These are phyloP conservation scores for Otocyon megalotis DNA, from an alignment of 2,113 vertebrate genomes.

Conservation along the genomic window DNA sequence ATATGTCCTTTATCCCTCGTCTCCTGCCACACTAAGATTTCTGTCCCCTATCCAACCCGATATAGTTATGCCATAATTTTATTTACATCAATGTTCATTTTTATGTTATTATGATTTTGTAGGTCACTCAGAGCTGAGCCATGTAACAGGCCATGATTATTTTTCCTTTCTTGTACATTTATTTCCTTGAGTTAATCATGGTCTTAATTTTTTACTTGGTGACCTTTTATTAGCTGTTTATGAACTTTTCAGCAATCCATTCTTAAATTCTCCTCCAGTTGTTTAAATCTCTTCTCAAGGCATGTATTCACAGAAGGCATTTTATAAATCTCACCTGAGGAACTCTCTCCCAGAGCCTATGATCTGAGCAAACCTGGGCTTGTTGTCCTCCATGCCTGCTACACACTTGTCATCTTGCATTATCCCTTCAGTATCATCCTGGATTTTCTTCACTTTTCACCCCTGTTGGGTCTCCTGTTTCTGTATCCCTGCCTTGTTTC, in stretches of 20 bases:
- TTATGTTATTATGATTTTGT: not conserved
- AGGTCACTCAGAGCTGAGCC: not conserved
- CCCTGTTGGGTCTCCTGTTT: not conserved
- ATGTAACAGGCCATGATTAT: not conserved
- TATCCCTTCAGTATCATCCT: not conserved
- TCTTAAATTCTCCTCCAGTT: not conserved
- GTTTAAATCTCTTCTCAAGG: not conserved
- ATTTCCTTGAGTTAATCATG: not conserved
- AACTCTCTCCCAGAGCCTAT: not conserved
- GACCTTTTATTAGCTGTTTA: not conserved
- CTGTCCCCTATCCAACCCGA: not conserved
- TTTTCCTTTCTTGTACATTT: not conserved
- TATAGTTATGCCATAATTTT: not conserved
- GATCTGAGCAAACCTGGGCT: not conserved
- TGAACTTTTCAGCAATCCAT: not conserved
- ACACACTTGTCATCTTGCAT: not conserved
- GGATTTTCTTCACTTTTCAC: not conserved
- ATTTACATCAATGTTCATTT: constrained; percentile 11
- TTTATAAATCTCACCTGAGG: not conserved
- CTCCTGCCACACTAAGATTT: not conserved
- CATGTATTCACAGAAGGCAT: not conserved
- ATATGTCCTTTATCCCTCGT: not conserved
- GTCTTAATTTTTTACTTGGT: not conserved
- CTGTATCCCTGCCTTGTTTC: not conserved
- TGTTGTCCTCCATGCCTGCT: not conserved